These are phyloP conservation scores for Ageneiosus marmoratus DNA, from an alignment of 2,113 vertebrate genomes.

Conservation along the genomic window DNA sequence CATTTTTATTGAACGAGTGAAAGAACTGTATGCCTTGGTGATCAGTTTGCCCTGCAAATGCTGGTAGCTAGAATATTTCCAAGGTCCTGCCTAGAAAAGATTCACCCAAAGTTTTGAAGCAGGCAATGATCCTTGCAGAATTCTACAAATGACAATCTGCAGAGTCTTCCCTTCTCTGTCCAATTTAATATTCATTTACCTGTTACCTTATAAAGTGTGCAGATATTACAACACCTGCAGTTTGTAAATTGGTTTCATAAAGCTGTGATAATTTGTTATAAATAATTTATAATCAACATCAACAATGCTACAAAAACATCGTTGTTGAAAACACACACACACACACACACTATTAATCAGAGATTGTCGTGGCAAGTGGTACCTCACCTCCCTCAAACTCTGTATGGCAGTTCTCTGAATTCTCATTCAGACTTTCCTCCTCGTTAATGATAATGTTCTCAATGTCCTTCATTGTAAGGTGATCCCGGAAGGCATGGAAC, in stretches of 20 bases:
- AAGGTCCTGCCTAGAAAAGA: background rate
- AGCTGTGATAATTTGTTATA: background rate
- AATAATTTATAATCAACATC: background rate
- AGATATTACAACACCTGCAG: background rate
- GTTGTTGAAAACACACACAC: background rate
- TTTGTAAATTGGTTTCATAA: background rate
- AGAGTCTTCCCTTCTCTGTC: background rate
- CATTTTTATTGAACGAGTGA: background rate
- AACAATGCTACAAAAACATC: background rate
- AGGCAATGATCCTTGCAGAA: background rate
- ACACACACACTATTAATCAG: background rate
- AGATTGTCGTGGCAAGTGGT: background rate
- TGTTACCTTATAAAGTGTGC: background rate
- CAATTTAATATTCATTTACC: background rate
- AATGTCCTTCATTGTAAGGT: slow-evolving; percentile 98
- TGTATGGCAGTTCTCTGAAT: slow-evolving; percentile 91
- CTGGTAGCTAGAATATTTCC: background rate
- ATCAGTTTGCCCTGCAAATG: background rate
- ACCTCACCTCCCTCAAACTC: slow-evolving; percentile 90
- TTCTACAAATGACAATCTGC: background rate
- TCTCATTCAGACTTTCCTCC: slow-evolving; percentile 96
- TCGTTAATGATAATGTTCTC: slow-evolving; percentile 99
- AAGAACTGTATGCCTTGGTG: background rate
- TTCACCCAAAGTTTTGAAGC: background rate
- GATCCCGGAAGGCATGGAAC: slow-evolving; percentile 96